These are phyloP conservation scores for Ischnus inquisitorius DNA, from an alignment of 2,888 invertebrate species.

Conservation along the genomic window DNA sequence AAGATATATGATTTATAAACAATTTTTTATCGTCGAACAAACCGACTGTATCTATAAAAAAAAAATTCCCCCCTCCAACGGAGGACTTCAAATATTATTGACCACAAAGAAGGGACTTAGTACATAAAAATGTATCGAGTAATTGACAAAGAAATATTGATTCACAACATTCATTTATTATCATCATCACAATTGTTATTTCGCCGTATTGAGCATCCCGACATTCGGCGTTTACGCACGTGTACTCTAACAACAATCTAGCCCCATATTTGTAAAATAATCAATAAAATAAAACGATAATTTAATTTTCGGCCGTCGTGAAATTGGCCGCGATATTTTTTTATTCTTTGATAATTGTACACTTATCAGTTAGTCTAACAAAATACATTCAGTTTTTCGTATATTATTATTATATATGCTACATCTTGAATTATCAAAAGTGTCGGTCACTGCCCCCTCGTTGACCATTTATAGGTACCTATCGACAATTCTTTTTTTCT, in stretches of 20 bases:
- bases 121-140: no score
- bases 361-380: constrained; percentile 58
- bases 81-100: no score
- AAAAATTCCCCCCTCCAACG: no score
- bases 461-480: constrained; percentile 35
- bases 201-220: neutral
- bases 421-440: constrained; percentile 53
- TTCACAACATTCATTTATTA: constrained; percentile 63
- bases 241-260: neutral
- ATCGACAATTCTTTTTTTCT: neutral
- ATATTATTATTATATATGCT: constrained; percentile 47
- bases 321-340: constrained; percentile 19
- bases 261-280: neutral
- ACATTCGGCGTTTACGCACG: constrained; percentile 18
- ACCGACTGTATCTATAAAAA: no score
- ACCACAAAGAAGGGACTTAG: no score
- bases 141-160: neutral
- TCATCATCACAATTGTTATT: constrained; percentile 59
- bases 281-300: neutral
- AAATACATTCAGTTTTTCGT: constrained; percentile 55
- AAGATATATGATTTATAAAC: no score
- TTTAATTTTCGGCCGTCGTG: neutral
- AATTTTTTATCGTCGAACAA: no score
- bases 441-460: constrained; percentile 31
- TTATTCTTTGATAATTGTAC: constrained; percentile 46